These are phyloP conservation scores for Thalpophila matura DNA, from an alignment of 2,888 invertebrate species.

Conservation along the genomic window DNA sequence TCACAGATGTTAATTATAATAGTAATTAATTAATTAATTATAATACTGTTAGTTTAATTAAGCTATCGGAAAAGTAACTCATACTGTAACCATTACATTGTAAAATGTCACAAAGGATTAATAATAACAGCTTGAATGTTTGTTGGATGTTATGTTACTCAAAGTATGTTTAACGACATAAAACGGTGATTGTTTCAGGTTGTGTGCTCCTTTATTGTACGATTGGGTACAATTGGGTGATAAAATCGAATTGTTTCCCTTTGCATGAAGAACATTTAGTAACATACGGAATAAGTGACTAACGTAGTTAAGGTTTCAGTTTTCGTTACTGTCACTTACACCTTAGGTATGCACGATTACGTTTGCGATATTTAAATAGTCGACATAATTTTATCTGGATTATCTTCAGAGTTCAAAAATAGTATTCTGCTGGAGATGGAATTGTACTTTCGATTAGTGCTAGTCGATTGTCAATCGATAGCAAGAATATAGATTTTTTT, in stretches of 20 bases:
- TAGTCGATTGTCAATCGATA: too few relatives aligned
- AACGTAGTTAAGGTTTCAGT: too few relatives aligned
- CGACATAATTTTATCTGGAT: neutral
- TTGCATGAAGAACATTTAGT: neutral
- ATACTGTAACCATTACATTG: neutral
- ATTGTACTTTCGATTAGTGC: too few relatives aligned
- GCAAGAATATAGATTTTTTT: too few relatives aligned
- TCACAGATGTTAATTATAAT: too few relatives aligned
- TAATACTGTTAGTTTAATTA: too few relatives aligned
- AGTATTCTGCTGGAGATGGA: too few relatives aligned
- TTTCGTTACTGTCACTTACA: too few relatives aligned
- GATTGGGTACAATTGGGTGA: slow-evolving; percentile 15
- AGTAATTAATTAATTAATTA: too few relatives aligned
- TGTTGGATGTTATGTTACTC: neutral
- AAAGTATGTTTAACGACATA: slow-evolving; percentile 12
- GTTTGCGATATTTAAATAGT: neutral
- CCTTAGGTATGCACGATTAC: neutral
- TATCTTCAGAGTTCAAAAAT: too few relatives aligned
- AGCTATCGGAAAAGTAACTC: neutral
- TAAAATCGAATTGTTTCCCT: slow-evolving; percentile 36
- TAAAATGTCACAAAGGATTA: slow-evolving; percentile 5
- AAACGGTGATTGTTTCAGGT: slow-evolving; percentile 44
- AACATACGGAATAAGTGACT: too few relatives aligned
- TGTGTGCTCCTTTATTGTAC: slow-evolving; percentile 4
- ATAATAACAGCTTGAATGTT: neutral